Base-by-base conservation (phyloP, 2,113 vertebrate genomes). In the Mirounga angustirostris region DNA sequence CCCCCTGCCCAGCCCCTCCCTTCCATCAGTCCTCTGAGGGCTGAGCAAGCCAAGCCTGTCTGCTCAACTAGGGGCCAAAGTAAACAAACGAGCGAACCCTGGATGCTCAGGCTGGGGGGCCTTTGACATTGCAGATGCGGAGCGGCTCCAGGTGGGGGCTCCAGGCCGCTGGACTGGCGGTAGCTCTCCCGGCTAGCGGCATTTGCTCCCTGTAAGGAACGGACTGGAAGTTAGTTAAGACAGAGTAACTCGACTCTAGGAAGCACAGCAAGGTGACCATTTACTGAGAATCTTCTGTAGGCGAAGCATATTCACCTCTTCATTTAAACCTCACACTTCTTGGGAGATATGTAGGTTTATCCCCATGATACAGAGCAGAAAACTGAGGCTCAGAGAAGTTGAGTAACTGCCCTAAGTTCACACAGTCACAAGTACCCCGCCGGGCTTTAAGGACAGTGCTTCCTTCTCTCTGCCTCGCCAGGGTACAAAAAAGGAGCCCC, bases 111-210 rank as follows among this genome's bases (percentile, higher is more conserved):
- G 18, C 22, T 16, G 30, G 14, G 12, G n/a, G 19, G 28, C 9
- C 24, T n/a, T 4, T 0, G 2, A 61, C 6, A 5, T 22, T 11
- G 1, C 24, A 28, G 43, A 33, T 26, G 1, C 40, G 19, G 78
- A 54, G 28, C 1, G 1, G 15, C 36, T 28, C 73, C 40, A 2
- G 24, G 40, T 0, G 24, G 50, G 30, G 30, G 21, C 33, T 52
- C 36, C 52, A 9, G 81, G 67, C 59, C 28, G 50, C 7, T 7
- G 30, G 36, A 0, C 46, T 36, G 46, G 18, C 40, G 13, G n/a
- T 2, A 16, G 56, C 22, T 22, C 30, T 65, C 14, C 1, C 54
- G 26, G 8, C 30, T 0, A 33, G 22, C 30, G n/a, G 7, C 15
- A 46, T n/a, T 30, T 24, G 5, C 19, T 71, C 7, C 30, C 7